phyloP scores from a whole-genome alignment of 2,888 invertebrate genomes.

The Eueremaeus valkanovi region DNA sequence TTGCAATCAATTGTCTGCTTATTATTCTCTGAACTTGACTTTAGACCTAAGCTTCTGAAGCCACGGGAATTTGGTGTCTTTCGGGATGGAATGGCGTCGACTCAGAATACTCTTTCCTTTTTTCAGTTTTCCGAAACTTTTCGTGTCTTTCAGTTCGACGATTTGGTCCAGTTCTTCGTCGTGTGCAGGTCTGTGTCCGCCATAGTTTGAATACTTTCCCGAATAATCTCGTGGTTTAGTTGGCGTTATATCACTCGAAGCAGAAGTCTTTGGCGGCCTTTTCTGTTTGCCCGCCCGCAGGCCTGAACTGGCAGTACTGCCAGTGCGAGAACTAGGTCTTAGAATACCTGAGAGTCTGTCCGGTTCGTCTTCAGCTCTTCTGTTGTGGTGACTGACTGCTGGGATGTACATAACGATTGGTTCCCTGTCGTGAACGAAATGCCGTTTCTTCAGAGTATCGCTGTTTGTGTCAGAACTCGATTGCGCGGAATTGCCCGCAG shows the following conservation, averaged over 20 bases:
- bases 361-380: constrained; percentile 42
- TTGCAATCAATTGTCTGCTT: not conserved
- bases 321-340: constrained; percentile 37
- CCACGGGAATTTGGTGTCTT: constrained; percentile 48
- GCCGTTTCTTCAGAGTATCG: constrained; percentile 41
- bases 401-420: constrained; percentile 48
- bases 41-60: constrained; percentile 41
- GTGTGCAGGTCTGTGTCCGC: constrained; percentile 36
- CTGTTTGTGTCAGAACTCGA: constrained; percentile 46
- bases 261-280: constrained; percentile 41
- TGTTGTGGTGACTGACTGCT: constrained; percentile 44
- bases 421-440: constrained; percentile 40
- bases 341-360: constrained; percentile 44
- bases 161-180: constrained; percentile 43
- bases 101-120: constrained; percentile 43
- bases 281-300: constrained; percentile 7
- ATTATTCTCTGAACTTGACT: constrained; percentile 34
- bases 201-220: constrained; percentile 28
- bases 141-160: constrained; percentile 43
- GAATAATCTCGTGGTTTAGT: constrained; percentile 27
- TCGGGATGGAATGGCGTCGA: constrained; percentile 49
- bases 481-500: constrained; percentile 42
- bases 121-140: not conserved
- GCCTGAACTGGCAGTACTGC: constrained; percentile 21
- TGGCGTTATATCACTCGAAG: constrained; percentile 16